A percentile compares a stretch with the other conserved stretches of the same genome.
These are phyloP conservation scores for Timandra comae DNA, from an alignment of 2,888 invertebrate species.

Conservation along the genomic window DNA sequence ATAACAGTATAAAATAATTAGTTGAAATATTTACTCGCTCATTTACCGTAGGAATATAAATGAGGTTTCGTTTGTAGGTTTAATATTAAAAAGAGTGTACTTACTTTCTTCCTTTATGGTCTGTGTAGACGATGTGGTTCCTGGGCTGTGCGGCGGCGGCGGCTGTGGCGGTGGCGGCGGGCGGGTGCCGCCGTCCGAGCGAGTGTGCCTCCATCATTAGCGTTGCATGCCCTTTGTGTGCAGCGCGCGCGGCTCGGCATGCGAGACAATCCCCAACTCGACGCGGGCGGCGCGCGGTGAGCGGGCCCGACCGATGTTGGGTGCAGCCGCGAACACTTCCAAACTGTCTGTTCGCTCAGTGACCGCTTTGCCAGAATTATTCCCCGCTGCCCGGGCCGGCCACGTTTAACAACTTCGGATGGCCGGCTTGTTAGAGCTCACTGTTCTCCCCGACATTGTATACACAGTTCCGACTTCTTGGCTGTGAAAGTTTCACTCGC, in stretches of 20 bases:
- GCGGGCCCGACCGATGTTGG: constrained; percentile 9
- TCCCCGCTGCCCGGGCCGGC: constrained; percentile 34
- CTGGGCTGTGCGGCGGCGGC: constrained; percentile 36
- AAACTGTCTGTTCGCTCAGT: constrained; percentile 47
- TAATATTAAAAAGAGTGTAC: constrained; percentile 28
- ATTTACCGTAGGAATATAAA: not conserved
- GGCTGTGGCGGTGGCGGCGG: constrained; percentile 14
- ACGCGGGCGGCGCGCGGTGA: constrained; percentile 9
- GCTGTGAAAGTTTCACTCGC: constrained; percentile 60
- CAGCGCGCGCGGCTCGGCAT: constrained; percentile 12
- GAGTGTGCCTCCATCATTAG: constrained; percentile 58
- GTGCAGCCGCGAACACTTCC: constrained; percentile 38
- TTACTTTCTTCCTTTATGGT: constrained; percentile 73
- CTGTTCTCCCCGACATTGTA: constrained; percentile 55
- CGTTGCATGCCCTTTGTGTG: constrained; percentile 24
- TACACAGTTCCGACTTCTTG: constrained; percentile 65
- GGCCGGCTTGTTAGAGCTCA: constrained; percentile 65
- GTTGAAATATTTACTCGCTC: not conserved
- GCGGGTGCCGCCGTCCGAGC: constrained; percentile 50
- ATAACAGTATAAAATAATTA: not conserved
- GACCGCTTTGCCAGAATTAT: constrained; percentile 55
- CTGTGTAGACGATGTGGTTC: constrained; percentile 72
- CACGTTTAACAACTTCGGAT: constrained; percentile 64
- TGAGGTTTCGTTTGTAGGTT: not conserved
- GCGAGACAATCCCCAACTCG: constrained; percentile 15